Conservation (phyloP, 37 sponge, comb jelly and placozoan species). For the Tethya wilhelma region DNA sequence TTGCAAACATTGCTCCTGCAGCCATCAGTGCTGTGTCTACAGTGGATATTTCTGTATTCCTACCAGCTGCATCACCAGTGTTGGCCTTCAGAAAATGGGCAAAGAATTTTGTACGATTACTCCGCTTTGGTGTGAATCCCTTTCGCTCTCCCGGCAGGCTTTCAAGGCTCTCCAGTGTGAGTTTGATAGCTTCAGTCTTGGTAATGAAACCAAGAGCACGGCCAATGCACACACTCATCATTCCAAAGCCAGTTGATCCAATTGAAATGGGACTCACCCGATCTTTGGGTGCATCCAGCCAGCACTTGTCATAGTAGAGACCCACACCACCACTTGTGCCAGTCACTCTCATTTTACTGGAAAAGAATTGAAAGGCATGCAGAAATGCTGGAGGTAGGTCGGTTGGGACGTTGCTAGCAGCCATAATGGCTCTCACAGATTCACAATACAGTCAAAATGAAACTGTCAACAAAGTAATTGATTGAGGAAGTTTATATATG, state of each 20-base stretch:
- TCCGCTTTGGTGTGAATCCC: background rate
- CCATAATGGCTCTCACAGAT: too few species aligned
- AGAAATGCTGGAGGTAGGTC: background rate
- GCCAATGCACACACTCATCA: constrained; percentile 12
- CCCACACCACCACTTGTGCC: constrained; percentile 4
- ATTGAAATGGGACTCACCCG: background rate
- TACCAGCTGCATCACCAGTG: background rate
- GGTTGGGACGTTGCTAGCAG: background rate
- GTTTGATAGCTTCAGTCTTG: background rate
- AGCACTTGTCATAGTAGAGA: constrained; percentile 1
- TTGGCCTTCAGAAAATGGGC: constrained; percentile 1
- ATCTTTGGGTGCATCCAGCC: background rate
- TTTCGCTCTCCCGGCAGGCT: background rate
- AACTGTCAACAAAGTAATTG: too few species aligned
- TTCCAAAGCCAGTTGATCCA: constrained; percentile 6
- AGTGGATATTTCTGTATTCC: constrained; percentile 1
- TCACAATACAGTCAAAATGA: too few species aligned
- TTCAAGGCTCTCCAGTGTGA: background rate
- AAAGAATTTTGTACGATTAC: background rate
- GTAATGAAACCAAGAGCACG: background rate
- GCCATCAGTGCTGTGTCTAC: constrained; percentile 16
- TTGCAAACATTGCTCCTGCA: constrained; percentile 5
- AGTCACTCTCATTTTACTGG: background rate
- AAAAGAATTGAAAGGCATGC: background rate
- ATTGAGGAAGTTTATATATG: too few species aligned